These are phyloP conservation scores for Anarsia innoxiella DNA, from an alignment of 2,888 invertebrate genomes.

Conservation along the genomic window DNA sequence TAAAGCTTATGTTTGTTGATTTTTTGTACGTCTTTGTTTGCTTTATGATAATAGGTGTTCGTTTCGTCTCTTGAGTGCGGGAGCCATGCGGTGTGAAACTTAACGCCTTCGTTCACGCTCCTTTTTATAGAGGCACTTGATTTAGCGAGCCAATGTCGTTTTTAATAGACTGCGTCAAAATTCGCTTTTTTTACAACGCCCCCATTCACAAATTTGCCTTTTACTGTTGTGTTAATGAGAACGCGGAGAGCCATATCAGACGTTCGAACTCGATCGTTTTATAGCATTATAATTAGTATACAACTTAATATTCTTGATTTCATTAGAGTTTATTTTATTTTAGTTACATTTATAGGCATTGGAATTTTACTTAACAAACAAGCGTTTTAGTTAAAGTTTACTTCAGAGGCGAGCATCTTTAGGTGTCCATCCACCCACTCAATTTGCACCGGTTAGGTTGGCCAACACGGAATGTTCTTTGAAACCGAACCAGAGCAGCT, in stretches of 20 bases:
- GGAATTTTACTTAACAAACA: slow-evolving; percentile 6
- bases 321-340: background rate
- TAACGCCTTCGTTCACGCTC: slow-evolving; percentile 68
- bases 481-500: slow-evolving; percentile 46
- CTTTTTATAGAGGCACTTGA: slow-evolving; percentile 66
- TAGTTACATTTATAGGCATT: slow-evolving; percentile 6
- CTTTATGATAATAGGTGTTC: slow-evolving; percentile 73
- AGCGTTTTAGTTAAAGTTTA: background rate
- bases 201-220: slow-evolving; percentile 33
- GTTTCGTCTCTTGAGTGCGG: slow-evolving; percentile 53
- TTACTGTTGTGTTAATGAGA: slow-evolving; percentile 30
- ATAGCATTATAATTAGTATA: background rate
- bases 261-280: slow-evolving; percentile 9
- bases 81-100: slow-evolving; percentile 69
- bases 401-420: slow-evolving; percentile 5
- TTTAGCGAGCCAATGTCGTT: slow-evolving; percentile 63
- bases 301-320: slow-evolving; percentile 8
- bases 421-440: slow-evolving; percentile 31
- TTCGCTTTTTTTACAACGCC: slow-evolving; percentile 42
- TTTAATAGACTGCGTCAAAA: slow-evolving; percentile 51
- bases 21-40: slow-evolving; percentile 67
- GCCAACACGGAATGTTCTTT: slow-evolving; percentile 33
- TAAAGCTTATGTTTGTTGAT: slow-evolving; percentile 66
- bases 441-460: slow-evolving; percentile 43
- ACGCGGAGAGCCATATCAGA: slow-evolving; percentile 15